Evolutionary conservation across 2,888 invertebrate species (phyloP).

Genomic region (Macaria notata): DNA sequence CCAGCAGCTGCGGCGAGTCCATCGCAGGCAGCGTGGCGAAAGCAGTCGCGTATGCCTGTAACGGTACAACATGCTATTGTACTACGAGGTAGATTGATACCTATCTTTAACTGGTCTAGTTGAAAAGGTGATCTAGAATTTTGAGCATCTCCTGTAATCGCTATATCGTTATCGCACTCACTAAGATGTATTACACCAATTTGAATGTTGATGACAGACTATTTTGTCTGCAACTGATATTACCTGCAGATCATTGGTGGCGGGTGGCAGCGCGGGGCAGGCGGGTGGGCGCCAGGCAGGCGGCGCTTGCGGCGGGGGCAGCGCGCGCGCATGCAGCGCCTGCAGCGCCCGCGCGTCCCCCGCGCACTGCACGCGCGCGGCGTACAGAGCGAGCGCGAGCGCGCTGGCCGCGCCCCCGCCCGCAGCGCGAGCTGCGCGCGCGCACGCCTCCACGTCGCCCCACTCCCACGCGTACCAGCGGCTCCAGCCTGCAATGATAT

Average conservation of each 20-base stretch:
- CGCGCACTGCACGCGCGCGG: conserved; percentile 51
- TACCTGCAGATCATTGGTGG: conserved; percentile 46
- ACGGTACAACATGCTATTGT: conserved; percentile 15
- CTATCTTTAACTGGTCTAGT: too few species aligned
- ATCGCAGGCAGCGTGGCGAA: conserved; percentile 86
- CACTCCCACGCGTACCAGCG: conserved; percentile 74
- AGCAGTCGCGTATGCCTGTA: conserved; percentile 85
- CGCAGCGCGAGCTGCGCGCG: conserved; percentile 40
- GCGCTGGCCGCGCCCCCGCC: conserved; percentile 36
- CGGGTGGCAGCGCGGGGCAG: conserved; percentile 42
- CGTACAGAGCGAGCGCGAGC: conserved; percentile 55
- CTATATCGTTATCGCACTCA: too few species aligned
- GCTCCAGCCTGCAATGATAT: conserved; percentile 60
- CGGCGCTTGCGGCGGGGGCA: conserved; percentile 53
- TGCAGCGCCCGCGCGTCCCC: conserved; percentile 53
- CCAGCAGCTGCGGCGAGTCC: conserved; percentile 90
- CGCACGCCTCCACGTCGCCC: conserved; percentile 61
- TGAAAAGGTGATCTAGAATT: too few species aligned
- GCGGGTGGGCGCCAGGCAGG: conserved; percentile 37
- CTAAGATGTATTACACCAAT: too few species aligned
- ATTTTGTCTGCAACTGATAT: too few species aligned
- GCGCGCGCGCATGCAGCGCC: conserved; percentile 47
- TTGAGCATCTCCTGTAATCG: too few species aligned
- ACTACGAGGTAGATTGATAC: too few species aligned
- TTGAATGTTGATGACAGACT: too few species aligned